Conservation (phyloP, 2,113 vertebrate species). For the Crocuta crocuta region DNA sequence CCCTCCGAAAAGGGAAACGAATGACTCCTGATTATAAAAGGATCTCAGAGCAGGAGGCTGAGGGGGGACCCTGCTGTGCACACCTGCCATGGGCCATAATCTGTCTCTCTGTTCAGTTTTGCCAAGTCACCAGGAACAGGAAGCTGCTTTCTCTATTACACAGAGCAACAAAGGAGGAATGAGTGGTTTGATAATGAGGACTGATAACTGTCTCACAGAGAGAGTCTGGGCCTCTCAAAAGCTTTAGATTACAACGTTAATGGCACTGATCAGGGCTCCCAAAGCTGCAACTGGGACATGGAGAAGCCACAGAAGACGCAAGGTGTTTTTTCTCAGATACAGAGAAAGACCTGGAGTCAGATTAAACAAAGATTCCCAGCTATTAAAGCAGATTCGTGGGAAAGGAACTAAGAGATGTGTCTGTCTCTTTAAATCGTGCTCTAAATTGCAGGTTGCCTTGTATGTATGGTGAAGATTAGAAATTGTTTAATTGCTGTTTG, state of each 20-base stretch:
- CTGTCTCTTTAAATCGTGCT: constrained; percentile 60
- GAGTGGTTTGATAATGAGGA: not conserved
- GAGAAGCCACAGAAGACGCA: constrained; percentile 35
- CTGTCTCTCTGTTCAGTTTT: not conserved
- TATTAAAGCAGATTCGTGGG: not conserved
- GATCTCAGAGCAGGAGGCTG: not conserved
- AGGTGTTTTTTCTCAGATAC: constrained; percentile 50
- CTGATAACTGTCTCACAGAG: constrained; percentile 53
- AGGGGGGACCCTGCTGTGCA: not conserved
- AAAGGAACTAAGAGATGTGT: not conserved
- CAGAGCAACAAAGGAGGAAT: constrained; percentile 36
- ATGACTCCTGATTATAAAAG: not conserved
- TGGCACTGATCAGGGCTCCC: not conserved
- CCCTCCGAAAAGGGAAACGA: constrained; percentile 38
- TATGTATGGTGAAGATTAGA: not conserved
- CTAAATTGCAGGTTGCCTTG: constrained; percentile 45
- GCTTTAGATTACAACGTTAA: constrained; percentile 68
- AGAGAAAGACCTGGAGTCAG: constrained; percentile 38
- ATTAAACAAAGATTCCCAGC: constrained; percentile 45
- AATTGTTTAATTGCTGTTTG: constrained; percentile 34
- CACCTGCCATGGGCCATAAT: not conserved
- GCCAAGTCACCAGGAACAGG: constrained; percentile 47
- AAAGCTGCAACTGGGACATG: constrained; percentile 54
- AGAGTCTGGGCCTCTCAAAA: constrained; percentile 33
- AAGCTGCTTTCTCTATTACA: constrained; percentile 53